Percentiles rank a stretch among this genome's conserved stretches.
Evolutionary conservation across 37 sponge, comb jelly and placozoan species (phyloP).

Genomic region (Halisarca cf. caerulea): DNA sequence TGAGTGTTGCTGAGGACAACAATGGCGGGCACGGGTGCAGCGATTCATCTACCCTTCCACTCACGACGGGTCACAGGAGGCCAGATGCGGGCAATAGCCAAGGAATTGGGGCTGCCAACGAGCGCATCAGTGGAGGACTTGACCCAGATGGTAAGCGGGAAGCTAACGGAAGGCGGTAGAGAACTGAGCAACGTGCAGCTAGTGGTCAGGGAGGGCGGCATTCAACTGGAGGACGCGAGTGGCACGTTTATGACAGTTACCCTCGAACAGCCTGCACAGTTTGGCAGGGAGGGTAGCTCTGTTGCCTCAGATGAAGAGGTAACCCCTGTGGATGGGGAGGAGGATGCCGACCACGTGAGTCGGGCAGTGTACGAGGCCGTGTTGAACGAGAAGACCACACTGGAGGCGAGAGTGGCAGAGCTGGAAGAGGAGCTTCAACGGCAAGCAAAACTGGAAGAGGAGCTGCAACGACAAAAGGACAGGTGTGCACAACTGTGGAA

Average conservation of each 20-base stretch:
- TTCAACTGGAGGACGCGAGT: neutral
- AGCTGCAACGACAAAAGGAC: neutral
- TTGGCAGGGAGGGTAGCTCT: no score
- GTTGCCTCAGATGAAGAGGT: no score
- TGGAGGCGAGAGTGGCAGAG: neutral
- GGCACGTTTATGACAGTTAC: neutral
- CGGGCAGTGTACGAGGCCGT: no score
- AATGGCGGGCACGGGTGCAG: no score
- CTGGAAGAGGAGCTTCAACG: neutral
- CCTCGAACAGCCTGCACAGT: no score
- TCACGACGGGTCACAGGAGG: neutral
- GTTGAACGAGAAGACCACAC: no score
- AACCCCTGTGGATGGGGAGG: no score
- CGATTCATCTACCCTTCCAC: no score
- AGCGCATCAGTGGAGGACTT: neutral
- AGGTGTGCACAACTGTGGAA: conserved; percentile 16
- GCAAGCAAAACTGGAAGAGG: no score
- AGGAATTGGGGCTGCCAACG: neutral
- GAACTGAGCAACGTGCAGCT: neutral
- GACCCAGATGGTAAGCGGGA: neutral
- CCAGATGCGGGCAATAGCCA: neutral
- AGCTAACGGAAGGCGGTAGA: neutral
- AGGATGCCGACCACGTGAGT: no score
- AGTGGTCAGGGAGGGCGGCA: neutral
- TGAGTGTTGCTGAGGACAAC: no score